Base-by-base conservation (phyloP, 2,113 vertebrate species). In the Cephalopterus ornatus region DNA sequence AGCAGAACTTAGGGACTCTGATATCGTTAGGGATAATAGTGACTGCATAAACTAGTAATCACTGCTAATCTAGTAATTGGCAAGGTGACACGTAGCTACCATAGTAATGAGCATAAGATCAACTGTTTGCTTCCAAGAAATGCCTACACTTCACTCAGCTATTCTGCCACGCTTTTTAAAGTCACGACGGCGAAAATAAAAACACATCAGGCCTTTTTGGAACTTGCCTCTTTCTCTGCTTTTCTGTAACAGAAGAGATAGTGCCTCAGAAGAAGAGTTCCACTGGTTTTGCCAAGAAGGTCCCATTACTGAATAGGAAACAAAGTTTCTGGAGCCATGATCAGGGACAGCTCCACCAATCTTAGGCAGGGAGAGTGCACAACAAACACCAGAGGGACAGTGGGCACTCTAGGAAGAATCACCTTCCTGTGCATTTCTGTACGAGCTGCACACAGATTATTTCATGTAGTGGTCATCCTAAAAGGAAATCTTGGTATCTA, bases 81-180 rank as follows among this genome's bases (percentile, higher is more conserved):
- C 53, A 85, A 84, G 23, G 32, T 85, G 52, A 41, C 52, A 75
- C 19, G 23, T 33, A 84, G 76, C 76, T 95, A 21, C 93, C 91
- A 78, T 91, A 91, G 93, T 52, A 93, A 94, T 80, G 47, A 77
- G 59, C 49, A 7, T 20, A 89, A 82, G 9, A 95, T 74, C 75
- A 92, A 71, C 63, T 84, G n/a, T 78, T 95, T 75, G 56, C 52
- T 77, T 92, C 88, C 75, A 92, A 67, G 77, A 88, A 84, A 74
- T 67, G 68, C 32, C 67, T 88, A 73, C 46, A 24, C 53, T 65
- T 93, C 78, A 68, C 88, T 87, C 77, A 47, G 65, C 18, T 63
- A 24, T 33, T 55, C 62, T 73, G 44, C 14, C 46, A 24, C 4
- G 0, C 66, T 82, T 93, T 88, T 85, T 85, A 41, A 74, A 85